Evolutionary conservation across 1,140 invertebrate species (phyloP).

Genomic region (Tyrophagus putrescentiae): DNA sequence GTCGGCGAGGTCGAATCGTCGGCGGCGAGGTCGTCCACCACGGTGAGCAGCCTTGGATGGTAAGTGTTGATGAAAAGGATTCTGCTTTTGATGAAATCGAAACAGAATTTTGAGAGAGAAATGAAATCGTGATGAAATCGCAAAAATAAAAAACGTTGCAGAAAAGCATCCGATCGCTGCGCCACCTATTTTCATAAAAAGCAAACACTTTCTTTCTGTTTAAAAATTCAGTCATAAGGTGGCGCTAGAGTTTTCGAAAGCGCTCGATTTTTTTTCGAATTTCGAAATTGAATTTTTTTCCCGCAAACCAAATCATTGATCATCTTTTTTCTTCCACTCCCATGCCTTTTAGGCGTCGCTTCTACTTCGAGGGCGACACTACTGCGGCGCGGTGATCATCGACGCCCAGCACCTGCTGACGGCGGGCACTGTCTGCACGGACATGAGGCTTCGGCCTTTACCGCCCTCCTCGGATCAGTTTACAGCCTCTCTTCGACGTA

Average conservation of each 20-base stretch:
- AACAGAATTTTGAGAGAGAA: too few relatives aligned
- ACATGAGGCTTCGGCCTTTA: slow-evolving; percentile 21
- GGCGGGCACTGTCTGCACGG: slow-evolving; percentile 62
- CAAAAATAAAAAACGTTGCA: too few relatives aligned
- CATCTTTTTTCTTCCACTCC: background rate
- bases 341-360: slow-evolving; percentile 24
- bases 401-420: slow-evolving; percentile 60
- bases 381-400: slow-evolving; percentile 61
- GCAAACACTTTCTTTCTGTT: too few relatives aligned
- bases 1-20: slow-evolving; percentile 44
- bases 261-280: too few relatives aligned
- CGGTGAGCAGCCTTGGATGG: slow-evolving; percentile 62
- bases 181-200: background rate
- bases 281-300: too few relatives aligned
- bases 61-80: slow-evolving; percentile 38
- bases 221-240: slow-evolving; percentile 1
- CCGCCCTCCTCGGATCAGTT: slow-evolving; percentile 20
- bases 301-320: background rate
- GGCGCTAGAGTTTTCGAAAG: background rate
- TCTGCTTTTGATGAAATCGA: too few relatives aligned
- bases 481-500: slow-evolving; percentile 5
- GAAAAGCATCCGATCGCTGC: background rate
- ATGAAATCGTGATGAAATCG: too few relatives aligned
- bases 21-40: slow-evolving; percentile 53
- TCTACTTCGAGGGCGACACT: slow-evolving; percentile 21